These are phyloP conservation scores for Oxycera nigricornis DNA, from an alignment of 2,888 invertebrate genomes.

Conservation along the genomic window DNA sequence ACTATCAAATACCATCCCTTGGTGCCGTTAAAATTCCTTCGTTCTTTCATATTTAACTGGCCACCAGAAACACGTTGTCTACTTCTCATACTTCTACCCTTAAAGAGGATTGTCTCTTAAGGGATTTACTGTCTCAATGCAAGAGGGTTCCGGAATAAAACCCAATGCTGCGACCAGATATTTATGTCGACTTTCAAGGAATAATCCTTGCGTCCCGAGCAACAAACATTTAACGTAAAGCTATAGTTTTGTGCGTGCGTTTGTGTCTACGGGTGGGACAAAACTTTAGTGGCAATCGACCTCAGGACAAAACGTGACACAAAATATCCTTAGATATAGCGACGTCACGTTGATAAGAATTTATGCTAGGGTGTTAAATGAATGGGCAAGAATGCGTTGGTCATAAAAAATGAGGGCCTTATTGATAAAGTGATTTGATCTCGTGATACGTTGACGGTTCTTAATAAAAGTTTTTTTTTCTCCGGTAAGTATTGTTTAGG, in stretches of 20 bases:
- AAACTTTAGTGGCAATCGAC: not conserved
- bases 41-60: not conserved
- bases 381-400: not conserved
- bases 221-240: too few relatives aligned
- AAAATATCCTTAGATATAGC: not conserved
- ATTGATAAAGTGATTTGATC: not conserved
- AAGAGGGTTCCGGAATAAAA: constrained; percentile 9
- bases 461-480: too few relatives aligned
- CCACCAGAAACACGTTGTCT: not conserved
- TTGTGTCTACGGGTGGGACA: not conserved
- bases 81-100: not conserved
- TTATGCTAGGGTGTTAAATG: not conserved
- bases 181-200: not conserved
- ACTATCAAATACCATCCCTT: not conserved
- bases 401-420: not conserved
- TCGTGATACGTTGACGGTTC: not conserved
- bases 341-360: not conserved
- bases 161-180: not conserved
- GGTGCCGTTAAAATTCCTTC: not conserved
- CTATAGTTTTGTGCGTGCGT: not conserved
- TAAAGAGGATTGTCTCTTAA: not conserved
- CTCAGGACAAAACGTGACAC: not conserved
- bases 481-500: too few relatives aligned
- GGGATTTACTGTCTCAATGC: constrained; percentile 9
- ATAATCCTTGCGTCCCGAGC: not conserved